Percentiles rank a stretch among this genome's conserved stretches.
Evolutionary conservation across 1,140 invertebrate species (phyloP).

Genomic region (Paracyclopina nana): DNA sequence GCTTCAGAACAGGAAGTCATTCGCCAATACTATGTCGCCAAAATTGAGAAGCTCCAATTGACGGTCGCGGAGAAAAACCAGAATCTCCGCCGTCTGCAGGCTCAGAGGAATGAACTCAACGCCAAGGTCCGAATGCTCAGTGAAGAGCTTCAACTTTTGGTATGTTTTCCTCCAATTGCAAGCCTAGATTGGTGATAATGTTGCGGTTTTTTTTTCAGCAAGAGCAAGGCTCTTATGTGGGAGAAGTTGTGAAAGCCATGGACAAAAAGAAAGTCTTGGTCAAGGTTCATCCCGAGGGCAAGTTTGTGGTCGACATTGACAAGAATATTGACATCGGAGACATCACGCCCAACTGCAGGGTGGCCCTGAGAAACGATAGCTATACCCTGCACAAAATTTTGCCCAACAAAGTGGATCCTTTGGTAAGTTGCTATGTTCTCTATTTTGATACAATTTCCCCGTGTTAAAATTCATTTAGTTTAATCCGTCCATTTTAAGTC

Average conservation of each 20-base stretch:
- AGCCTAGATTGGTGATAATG: too few species aligned
- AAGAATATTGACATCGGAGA: slow-evolving; percentile 99
- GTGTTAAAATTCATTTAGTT: not conserved
- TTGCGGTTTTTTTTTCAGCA: too few species aligned
- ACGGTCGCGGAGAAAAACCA: slow-evolving; percentile 93
- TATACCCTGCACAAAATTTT: slow-evolving; percentile 97
- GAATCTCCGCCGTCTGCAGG: slow-evolving; percentile 88
- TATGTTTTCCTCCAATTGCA: too few species aligned
- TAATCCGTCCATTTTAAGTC: slow-evolving; percentile 3
- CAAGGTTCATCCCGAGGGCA: slow-evolving; percentile 95
- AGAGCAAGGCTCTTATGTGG: slow-evolving; percentile 98
- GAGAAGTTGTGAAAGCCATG: slow-evolving; percentile 99
- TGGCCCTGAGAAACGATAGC: slow-evolving; percentile 93
- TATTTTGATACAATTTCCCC: too few species aligned
- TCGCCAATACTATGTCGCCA: slow-evolving; percentile 83
- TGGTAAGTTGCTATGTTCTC: too few species aligned
- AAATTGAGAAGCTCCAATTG: slow-evolving; percentile 88
- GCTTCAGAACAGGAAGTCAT: too few species aligned
- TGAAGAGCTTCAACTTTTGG: slow-evolving; percentile 90
- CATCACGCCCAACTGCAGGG: slow-evolving; percentile 90
- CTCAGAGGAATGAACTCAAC: slow-evolving; percentile 97
- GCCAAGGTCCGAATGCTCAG: slow-evolving; percentile 96
- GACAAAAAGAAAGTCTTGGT: slow-evolving; percentile 99
- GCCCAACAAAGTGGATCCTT: slow-evolving; percentile 59
- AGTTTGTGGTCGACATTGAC: slow-evolving; percentile 98